phyloP scores from a whole-genome alignment of 64 coral and sea anemone species.

The Astreopora myriophthalma region DNA sequence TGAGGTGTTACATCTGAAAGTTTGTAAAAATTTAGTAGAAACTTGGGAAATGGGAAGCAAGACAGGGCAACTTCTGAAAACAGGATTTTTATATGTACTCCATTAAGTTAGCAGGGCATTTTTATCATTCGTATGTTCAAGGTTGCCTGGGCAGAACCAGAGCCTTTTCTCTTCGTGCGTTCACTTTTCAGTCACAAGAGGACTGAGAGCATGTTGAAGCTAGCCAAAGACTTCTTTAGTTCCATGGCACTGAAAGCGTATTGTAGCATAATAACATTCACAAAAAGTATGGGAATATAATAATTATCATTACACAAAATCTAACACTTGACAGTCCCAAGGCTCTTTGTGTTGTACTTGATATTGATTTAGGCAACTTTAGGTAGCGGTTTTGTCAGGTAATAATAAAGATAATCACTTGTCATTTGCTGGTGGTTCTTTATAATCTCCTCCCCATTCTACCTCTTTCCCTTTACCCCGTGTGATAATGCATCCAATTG shows the following conservation, averaged over 20 bases:
- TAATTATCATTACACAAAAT: neutral
- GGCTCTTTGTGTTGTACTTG: neutral
- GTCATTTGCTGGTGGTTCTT: no score
- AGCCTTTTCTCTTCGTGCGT: neutral
- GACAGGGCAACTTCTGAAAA: neutral
- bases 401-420: neutral
- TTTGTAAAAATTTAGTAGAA: neutral
- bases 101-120: neutral
- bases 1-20: neutral
- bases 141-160: neutral
- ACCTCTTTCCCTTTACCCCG: no score
- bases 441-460: no score
- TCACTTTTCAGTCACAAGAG: neutral
- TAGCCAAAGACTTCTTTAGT: neutral
- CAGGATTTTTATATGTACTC: neutral
- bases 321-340: neutral
- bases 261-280: conserved; percentile 20
- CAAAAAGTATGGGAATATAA: conserved; percentile 18
- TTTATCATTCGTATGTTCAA: conserved; percentile 6
- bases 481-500: no score
- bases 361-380: neutral
- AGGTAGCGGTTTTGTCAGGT: neutral
- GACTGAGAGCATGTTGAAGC: neutral
- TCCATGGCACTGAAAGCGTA: neutral
- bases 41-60: neutral